Evolutionary conservation across 2,797 vertebrate genomes (phyloP), one percentile per base, ranked within the genome.

Genomic region (Miichthys miiuy): DNA sequence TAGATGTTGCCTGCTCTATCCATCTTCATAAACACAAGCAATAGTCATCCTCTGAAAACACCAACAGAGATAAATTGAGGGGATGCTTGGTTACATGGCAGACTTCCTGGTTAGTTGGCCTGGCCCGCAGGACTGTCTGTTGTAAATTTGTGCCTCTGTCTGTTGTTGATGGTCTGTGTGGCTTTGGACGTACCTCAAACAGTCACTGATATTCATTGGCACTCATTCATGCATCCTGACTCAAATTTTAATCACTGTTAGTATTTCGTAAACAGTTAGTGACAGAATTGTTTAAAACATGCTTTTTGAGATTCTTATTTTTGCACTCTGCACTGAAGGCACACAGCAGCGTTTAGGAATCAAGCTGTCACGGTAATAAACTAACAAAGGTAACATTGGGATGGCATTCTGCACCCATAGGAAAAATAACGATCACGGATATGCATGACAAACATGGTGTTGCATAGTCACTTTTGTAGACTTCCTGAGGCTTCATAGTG

Each of bases 11-110:
- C 85, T 72, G 73, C 85, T 87, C 84, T 71, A 90, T 92, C 89
- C 87, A 91, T 94, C 93, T 93, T 92, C 88, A 90, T 91, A 88
- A 93, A 89, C 88, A 87, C 82, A 76, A 78, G 88, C 85, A 90
- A 87, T 88, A 86, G 90, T 84, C 88, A 79, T 83, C 78, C 78
- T 86, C 75, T 93, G 89, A 88, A 92, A 91, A 89, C 84, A 86
- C 75, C 87, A 89, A 80, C 83, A 84, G 75, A 89, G 88, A 90
- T 88, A 79, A 84, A 92, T 88, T 77, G 85, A 81, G 73, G 77
- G 75, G 78, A 80, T 70, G 80, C 77, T 81, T 87, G 86, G 86
- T 82, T 84, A 85, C 64, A 65, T 67, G 58, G 85, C 88, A 88
- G 79, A 67, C 79, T 68, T 86, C 79, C 81, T 88, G 81, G 85